phyloP scores from a whole-genome alignment of 1,140 invertebrate genomes.

The Drosophila nebulosa region DNA sequence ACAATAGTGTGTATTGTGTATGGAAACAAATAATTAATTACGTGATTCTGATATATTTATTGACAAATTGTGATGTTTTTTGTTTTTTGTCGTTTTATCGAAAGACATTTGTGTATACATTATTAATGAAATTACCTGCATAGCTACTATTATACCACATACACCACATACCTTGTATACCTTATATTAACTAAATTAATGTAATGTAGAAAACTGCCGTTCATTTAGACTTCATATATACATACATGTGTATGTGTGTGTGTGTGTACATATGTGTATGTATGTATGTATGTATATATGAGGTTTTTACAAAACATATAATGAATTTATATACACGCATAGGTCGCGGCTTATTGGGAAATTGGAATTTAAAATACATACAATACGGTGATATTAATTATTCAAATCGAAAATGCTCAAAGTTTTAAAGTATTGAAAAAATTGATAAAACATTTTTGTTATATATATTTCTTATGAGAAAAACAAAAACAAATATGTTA shows the following conservation, averaged over 20 bases:
- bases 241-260: background rate
- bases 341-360: background rate
- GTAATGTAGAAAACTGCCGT: constrained; percentile 6
- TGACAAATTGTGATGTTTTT: constrained; percentile 40
- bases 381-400: background rate
- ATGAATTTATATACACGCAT: background rate
- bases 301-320: background rate
- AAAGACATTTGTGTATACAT: constrained; percentile 5
- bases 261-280: background rate
- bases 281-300: background rate
- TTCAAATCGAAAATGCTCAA: background rate
- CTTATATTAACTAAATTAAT: background rate
- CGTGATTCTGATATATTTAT: constrained; percentile 43
- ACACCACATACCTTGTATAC: background rate
- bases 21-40: constrained; percentile 39
- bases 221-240: background rate
- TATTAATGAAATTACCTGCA: background rate
- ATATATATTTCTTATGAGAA: background rate
- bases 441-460: background rate
- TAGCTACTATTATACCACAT: background rate
- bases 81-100: background rate
- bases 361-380: background rate
- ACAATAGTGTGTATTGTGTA: constrained; percentile 25
- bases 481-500: no score
- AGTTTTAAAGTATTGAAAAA: background rate